Conservation (phyloP, 2,113 vertebrate genomes). For the Coreoperca whiteheadi region DNA sequence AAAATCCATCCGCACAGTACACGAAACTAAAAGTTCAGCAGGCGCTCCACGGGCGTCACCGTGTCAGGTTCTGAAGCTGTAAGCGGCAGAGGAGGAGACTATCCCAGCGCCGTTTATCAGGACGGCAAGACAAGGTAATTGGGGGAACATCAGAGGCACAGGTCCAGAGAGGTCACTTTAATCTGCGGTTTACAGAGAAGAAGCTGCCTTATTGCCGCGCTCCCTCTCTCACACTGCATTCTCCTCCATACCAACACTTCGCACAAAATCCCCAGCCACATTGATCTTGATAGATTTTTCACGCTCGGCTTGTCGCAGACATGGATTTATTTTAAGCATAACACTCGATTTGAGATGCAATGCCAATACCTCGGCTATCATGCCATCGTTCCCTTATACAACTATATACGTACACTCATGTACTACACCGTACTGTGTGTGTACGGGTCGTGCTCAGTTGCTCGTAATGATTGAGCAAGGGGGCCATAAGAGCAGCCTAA, state of each 20-base stretch:
- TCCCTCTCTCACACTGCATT: constrained; percentile 42
- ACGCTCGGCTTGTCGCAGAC: constrained; percentile 57
- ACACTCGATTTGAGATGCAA: constrained; percentile 50
- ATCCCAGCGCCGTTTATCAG: constrained; percentile 37
- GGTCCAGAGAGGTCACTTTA: constrained; percentile 61
- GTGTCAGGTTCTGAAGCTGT: constrained; percentile 12
- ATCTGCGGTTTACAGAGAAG: constrained; percentile 60
- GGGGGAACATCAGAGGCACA: constrained; percentile 44
- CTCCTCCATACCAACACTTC: constrained; percentile 58
- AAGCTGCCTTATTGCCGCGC: constrained; percentile 20
- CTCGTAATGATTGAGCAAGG: neutral
- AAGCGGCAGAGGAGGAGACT: constrained; percentile 17
- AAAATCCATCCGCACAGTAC: neutral
- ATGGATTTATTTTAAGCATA: constrained; percentile 58
- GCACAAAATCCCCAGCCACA: constrained; percentile 61
- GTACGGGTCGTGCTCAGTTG: too few species aligned
- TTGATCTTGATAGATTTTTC: constrained; percentile 72
- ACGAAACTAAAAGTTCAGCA: neutral
- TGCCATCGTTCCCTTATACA: neutral
- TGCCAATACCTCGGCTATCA: constrained; percentile 23
- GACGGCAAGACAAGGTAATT: constrained; percentile 56
- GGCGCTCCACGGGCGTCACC: neutral
- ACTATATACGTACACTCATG: neutral
- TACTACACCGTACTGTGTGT: neutral
- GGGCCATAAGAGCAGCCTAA: neutral